Base-by-base conservation (phyloP, 2,113 vertebrate genomes). In the Acanthochromis polyacanthus region DNA sequence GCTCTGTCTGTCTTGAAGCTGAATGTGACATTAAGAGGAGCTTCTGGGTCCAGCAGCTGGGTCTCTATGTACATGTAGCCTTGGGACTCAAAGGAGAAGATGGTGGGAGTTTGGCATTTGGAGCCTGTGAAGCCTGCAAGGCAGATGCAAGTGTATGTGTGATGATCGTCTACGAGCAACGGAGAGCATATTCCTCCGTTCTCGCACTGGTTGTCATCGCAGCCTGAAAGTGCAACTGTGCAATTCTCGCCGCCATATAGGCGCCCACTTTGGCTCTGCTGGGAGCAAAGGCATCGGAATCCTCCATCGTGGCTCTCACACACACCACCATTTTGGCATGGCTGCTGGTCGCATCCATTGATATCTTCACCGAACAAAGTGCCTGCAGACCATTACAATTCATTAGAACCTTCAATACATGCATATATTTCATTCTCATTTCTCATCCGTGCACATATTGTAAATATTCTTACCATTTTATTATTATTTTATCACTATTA, bases 161-260 rank as follows among this genome's bases (percentile, higher is more conserved):
- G 96, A 53, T 88, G 89, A 71, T 90, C 87, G 0, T 93, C 81
- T 32, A 79, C 89, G 40, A 97, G 71, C 64, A 94, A 88, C 15
- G 97, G 97, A 17, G 94, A 90, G 36, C 97, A 99, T 6, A 88
- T 84, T 58, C 95, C 96, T 9, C 93, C 92, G 55, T 97, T 97
- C 76, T 94, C 94, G 87, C 97, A 99, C 25, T 58, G 91, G 63
- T 91, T 90, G 38, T 82, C 88, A 40, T 92, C 80, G 68, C 97
- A 99, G 72, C 96, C 96, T 11, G 81, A 82, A 9, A 98, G 96
- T n/a, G 88, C 40, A 23, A 96, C 85, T 1, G 93, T 92, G 71
- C 97, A 99, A 90, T 96, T 93, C 55, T 88, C 84, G 19, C 97
- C 97, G n/a, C 96, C 96, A 0, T 96, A 97, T 58, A 94, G 92